A percentile compares a stretch with the other conserved stretches of the same genome.
Conservation (phyloP, 2,113 vertebrate genomes). For the Xiphophorus hellerii region DNA sequence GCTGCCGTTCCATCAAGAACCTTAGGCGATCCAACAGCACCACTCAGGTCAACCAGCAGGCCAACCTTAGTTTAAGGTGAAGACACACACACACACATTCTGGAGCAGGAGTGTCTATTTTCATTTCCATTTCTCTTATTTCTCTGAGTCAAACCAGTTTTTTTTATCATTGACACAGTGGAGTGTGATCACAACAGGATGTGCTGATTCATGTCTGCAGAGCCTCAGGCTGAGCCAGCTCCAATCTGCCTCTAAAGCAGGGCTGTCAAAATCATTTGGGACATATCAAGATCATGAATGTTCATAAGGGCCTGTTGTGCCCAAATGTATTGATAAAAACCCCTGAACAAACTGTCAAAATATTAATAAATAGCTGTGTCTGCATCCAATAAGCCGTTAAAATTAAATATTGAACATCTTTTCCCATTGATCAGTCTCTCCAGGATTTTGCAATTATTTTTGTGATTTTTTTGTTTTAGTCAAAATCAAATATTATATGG, state of each 20-base stretch:
- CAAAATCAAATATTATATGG: too few relatives aligned
- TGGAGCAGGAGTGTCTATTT: not conserved
- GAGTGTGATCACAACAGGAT: conserved; percentile 9
- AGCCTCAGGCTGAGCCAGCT: conserved; percentile 22
- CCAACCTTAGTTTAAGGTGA: conserved; percentile 80
- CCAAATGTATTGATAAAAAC: too few relatives aligned
- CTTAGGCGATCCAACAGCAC: conserved; percentile 90
- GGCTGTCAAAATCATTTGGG: too few relatives aligned
- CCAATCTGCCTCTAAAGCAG: not conserved
- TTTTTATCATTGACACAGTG: conserved; percentile 37
- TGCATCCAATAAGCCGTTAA: too few relatives aligned
- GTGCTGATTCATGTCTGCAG: conserved; percentile 36
- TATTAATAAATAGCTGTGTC: too few relatives aligned
- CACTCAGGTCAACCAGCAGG: conserved; percentile 87
- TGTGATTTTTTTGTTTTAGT: too few relatives aligned
- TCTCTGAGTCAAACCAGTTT: not conserved
- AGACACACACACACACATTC: conserved; percentile 10
- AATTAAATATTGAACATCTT: too few relatives aligned
- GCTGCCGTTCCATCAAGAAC: conserved; percentile 89
- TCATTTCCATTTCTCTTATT: not conserved
- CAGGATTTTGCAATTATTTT: too few relatives aligned
- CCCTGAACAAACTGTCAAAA: too few relatives aligned
- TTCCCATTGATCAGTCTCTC: too few relatives aligned
- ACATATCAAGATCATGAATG: too few relatives aligned
- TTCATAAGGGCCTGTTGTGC: too few relatives aligned